Conservation (phyloP, 2,113 vertebrate genomes). For the Taurulus bubalis region DNA sequence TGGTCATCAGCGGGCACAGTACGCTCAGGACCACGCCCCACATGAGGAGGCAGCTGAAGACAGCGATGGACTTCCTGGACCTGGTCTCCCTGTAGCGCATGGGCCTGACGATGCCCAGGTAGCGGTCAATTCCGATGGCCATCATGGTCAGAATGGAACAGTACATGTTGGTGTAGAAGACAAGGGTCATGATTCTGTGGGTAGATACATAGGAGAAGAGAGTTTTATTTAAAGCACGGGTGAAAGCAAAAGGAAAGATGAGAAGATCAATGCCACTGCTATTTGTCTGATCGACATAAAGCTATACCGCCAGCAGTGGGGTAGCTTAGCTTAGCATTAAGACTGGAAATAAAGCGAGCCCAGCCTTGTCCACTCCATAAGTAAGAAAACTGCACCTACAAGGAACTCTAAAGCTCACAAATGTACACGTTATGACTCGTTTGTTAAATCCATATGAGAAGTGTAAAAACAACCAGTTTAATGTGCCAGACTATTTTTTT, state of each 20-base stretch:
- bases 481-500: too few relatives aligned
- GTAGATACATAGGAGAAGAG: background rate
- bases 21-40: constrained; percentile 86
- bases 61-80: constrained; percentile 81
- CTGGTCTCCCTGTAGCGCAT: constrained; percentile 80
- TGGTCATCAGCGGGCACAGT: constrained; percentile 85
- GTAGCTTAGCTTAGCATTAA: background rate
- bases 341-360: background rate
- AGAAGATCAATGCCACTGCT: background rate
- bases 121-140: constrained; percentile 90
- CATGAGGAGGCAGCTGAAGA: constrained; percentile 78
- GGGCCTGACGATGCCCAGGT: constrained; percentile 90
- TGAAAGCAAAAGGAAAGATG: background rate
- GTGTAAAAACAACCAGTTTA: too few relatives aligned
- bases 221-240: background rate
- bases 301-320: background rate
- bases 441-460: too few relatives aligned
- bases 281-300: background rate
- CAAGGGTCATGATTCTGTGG: constrained; percentile 83
- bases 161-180: constrained; percentile 96
- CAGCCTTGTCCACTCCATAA: background rate
- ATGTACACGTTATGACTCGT: background rate
- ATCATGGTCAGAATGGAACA: constrained; percentile 94
- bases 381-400: background rate
- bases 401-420: background rate